phyloP scores from a whole-genome alignment of 2,888 invertebrate genomes.

The Limnephilus rhombicus region DNA sequence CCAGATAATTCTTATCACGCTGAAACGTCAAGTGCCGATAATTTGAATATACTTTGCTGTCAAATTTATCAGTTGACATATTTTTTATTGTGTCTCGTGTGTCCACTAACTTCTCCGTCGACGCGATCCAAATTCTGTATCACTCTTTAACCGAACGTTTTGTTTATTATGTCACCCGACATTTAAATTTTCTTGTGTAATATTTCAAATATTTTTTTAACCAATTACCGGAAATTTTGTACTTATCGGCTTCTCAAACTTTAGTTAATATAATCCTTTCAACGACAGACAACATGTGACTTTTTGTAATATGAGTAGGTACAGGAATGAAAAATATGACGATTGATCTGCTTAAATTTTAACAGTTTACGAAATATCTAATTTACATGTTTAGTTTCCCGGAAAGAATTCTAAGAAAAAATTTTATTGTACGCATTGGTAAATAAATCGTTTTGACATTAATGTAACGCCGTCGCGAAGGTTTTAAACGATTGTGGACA shows the following conservation, averaged over 20 bases:
- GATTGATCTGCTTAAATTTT: too few species aligned
- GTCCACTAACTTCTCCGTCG: background rate
- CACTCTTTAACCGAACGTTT: background rate
- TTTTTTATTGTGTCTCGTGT: background rate
- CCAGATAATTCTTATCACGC: background rate
- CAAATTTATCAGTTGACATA: background rate
- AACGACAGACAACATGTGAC: background rate
- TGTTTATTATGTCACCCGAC: background rate
- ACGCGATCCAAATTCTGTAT: background rate
- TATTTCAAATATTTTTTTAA: background rate
- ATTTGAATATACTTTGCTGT: background rate
- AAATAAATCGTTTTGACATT: too few species aligned
- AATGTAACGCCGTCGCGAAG: too few species aligned
- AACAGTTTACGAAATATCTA: too few species aligned
- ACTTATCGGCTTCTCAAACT: background rate
- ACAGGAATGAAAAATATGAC: too few species aligned
- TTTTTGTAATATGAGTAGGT: background rate
- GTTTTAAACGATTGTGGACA: too few species aligned
- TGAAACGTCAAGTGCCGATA: background rate
- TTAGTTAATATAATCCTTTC: background rate
- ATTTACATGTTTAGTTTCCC: too few species aligned
- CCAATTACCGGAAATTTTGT: background rate
- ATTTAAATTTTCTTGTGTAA: background rate
- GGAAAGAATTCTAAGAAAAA: too few species aligned
- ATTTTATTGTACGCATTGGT: too few species aligned